Evolutionary conservation across 2,888 invertebrate genomes (phyloP).

Genomic region (Epirrhoe alternata): DNA sequence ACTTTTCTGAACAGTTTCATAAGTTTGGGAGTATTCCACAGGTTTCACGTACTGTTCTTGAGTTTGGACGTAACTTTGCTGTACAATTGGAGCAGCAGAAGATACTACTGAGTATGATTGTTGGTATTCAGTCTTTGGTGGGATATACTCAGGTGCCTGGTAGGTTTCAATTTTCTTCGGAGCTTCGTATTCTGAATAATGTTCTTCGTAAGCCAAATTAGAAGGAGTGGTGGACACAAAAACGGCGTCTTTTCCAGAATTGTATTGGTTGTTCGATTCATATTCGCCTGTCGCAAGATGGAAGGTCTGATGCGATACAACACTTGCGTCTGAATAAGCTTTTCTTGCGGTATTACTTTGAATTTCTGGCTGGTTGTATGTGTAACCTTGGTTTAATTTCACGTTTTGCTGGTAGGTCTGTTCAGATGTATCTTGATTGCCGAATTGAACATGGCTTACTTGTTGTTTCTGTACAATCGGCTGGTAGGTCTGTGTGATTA

Average conservation of each 20-base stretch:
- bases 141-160: slow-evolving; percentile 59
- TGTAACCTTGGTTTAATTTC: slow-evolving; percentile 63
- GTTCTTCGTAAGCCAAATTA: slow-evolving; percentile 70
- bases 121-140: slow-evolving; percentile 64
- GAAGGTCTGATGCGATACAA: slow-evolving; percentile 75
- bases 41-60: slow-evolving; percentile 61
- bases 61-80: slow-evolving; percentile 58
- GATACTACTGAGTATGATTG: slow-evolving; percentile 61
- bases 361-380: slow-evolving; percentile 74
- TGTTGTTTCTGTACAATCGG: slow-evolving; percentile 65
- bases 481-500: slow-evolving; percentile 66
- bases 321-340: slow-evolving; percentile 72
- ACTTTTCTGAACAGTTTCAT: slow-evolving; percentile 49
- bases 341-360: slow-evolving; percentile 62
- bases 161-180: slow-evolving; percentile 60
- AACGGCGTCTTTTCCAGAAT: slow-evolving; percentile 60
- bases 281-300: slow-evolving; percentile 53
- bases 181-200: slow-evolving; percentile 67
- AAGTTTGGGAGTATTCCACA: slow-evolving; percentile 52
- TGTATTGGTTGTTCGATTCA: slow-evolving; percentile 54
- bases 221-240: slow-evolving; percentile 74
- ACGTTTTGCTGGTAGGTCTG: slow-evolving; percentile 56
- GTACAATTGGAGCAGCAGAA: slow-evolving; percentile 59
- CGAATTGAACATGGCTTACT: slow-evolving; percentile 62
- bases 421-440: slow-evolving; percentile 58